phyloP scores from a whole-genome alignment of 1,140 invertebrate genomes.

The Drosophila pectinifera region DNA sequence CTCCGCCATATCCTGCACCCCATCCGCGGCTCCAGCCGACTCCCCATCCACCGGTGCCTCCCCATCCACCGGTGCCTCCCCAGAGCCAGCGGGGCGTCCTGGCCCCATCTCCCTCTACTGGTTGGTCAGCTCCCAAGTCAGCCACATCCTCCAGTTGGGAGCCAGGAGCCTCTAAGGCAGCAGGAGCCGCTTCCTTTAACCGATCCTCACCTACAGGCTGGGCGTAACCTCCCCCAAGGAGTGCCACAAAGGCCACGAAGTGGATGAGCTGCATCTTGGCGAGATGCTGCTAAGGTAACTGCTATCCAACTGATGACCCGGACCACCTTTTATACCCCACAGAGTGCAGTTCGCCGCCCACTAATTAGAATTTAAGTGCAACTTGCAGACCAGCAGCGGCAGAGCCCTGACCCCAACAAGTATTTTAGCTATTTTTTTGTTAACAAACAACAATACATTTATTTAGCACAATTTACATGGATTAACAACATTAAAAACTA shows the following conservation, averaged over 20 bases:
- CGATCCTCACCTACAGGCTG: conserved; percentile 11
- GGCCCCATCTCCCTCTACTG: conserved; percentile 17
- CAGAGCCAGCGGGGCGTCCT: conserved; percentile 44
- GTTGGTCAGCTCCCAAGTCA: conserved; percentile 48
- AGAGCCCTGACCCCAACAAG: conserved; percentile 11
- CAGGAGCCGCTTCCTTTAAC: background rate
- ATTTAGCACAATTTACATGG: conserved; percentile 21
- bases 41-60: background rate
- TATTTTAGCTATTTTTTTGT: background rate
- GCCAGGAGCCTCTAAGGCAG: too few species aligned
- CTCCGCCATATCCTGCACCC: conserved; percentile 9
- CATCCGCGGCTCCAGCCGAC: conserved; percentile 11
- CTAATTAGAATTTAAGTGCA: conserved; percentile 49
- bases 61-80: conserved; percentile 5
- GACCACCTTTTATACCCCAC: conserved; percentile 44
- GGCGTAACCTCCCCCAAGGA: conserved; percentile 8
- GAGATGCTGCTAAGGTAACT: conserved; percentile 6
- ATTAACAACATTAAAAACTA: conserved; percentile 2
- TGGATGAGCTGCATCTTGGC: conserved; percentile 33
- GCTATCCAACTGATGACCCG: background rate
- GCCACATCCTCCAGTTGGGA: conserved; percentile 42
- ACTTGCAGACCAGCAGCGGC: background rate
- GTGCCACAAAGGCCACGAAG: conserved; percentile 4
- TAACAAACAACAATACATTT: background rate
- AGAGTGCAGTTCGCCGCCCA: conserved; percentile 18